Percentiles rank a stretch among this genome's conserved stretches.
Conservation (phyloP, 2,797 vertebrate species). For the Podarcis lilfordi region DNA sequence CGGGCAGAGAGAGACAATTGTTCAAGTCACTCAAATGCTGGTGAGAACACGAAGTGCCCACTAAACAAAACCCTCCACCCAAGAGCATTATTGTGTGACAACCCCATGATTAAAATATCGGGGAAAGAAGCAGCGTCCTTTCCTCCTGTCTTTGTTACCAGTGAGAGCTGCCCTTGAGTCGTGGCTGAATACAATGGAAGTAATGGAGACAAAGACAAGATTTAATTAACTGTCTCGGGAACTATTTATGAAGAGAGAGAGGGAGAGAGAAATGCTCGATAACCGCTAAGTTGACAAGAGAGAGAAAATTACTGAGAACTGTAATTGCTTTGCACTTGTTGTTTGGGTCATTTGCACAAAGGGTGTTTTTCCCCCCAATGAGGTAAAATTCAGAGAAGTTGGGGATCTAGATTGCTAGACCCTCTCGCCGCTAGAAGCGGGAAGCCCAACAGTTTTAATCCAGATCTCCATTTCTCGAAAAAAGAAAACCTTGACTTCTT, state of each 20-base stretch:
- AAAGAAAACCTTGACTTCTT: slow-evolving; percentile 8
- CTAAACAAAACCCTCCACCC: slow-evolving; percentile 13
- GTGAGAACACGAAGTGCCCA: slow-evolving; percentile 15
- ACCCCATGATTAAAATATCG: slow-evolving; percentile 55
- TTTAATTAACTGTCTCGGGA: slow-evolving; percentile 51
- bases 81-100: slow-evolving; percentile 14
- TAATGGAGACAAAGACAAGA: slow-evolving; percentile 50
- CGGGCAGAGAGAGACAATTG: slow-evolving; percentile 59
- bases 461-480: not conserved
- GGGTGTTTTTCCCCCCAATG: not conserved
- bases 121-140: slow-evolving; percentile 28
- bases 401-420: not conserved
- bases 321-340: not conserved
- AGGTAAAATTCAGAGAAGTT: not conserved
- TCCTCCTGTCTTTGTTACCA: slow-evolving; percentile 39
- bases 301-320: slow-evolving; percentile 41
- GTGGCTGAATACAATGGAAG: slow-evolving; percentile 31
- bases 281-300: slow-evolving; percentile 41
- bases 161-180: slow-evolving; percentile 25
- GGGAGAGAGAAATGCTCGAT: not conserved
- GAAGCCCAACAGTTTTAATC: not conserved
- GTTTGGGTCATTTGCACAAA: not conserved
- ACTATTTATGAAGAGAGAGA: slow-evolving; percentile 8
- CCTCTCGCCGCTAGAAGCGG: not conserved
- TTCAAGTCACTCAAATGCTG: slow-evolving; percentile 45